Evolutionary conservation across 2,113 vertebrate genomes (phyloP).

Genomic region (Triplophysa rosa): DNA sequence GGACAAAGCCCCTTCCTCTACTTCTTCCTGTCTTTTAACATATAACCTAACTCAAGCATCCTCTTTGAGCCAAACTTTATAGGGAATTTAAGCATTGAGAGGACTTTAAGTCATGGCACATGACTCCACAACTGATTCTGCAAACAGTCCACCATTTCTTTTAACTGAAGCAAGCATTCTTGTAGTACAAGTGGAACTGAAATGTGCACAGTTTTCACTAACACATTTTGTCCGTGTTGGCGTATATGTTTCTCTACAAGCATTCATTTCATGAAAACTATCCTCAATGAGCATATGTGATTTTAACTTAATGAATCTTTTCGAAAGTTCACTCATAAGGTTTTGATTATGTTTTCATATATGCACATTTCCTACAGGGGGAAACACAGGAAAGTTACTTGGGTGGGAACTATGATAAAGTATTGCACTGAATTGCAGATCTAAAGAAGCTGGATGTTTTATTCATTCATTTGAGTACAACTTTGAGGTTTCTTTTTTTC

Average conservation of each 20-base stretch:
- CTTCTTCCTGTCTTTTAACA: neutral
- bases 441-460: neutral
- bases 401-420: neutral
- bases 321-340: constrained; percentile 4
- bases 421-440: neutral
- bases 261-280: neutral
- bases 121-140: neutral
- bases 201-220: too few relatives aligned
- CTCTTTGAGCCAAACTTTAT: neutral
- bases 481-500: neutral
- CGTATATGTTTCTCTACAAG: neutral
- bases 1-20: constrained; percentile 25
- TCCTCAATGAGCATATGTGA: neutral
- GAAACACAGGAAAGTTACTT: neutral
- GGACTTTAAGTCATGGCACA: neutral
- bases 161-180: too few relatives aligned
- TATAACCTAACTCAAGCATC: neutral
- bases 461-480: neutral
- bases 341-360: constrained; percentile 19
- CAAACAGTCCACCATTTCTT: too few relatives aligned
- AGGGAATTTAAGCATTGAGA: neutral
- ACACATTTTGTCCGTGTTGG: too few relatives aligned
- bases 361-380: neutral
- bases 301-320: constrained; percentile 21
- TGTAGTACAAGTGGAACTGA: too few relatives aligned